Conservation (phyloP, 2,113 vertebrate species). For the Piprites chloris region DNA sequence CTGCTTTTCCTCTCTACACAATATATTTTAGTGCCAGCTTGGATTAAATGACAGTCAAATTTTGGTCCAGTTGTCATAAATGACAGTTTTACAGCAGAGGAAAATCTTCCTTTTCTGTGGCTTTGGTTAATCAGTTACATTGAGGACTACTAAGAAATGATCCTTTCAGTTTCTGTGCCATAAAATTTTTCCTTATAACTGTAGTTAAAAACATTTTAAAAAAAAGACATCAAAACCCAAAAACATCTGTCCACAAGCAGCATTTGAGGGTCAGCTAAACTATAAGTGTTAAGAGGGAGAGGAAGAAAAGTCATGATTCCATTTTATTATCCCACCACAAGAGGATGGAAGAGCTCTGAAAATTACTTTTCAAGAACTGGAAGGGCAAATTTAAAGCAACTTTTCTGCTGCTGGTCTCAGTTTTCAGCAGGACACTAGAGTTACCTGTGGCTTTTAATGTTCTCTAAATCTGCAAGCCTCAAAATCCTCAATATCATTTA, state of each 20-base stretch:
- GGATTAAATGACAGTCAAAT: neutral
- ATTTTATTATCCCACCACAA: constrained; percentile 39
- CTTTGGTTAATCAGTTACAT: neutral
- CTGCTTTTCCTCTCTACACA: neutral
- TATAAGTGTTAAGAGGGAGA: neutral
- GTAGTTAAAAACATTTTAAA: neutral
- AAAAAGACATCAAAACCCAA: neutral
- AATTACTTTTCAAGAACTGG: neutral
- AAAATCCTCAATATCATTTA: neutral
- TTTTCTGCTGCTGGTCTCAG: neutral
- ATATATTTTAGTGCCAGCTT: neutral
- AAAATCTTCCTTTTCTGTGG: neutral
- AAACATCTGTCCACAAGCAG: neutral
- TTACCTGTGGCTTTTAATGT: neutral
- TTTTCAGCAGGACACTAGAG: neutral
- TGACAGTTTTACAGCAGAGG: neutral
- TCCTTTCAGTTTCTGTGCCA: neutral
- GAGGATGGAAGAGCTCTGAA: constrained; percentile 50
- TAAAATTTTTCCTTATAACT: neutral
- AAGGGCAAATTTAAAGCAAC: neutral
- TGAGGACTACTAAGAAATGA: neutral
- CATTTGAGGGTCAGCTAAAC: neutral
- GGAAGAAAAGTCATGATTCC: neutral
- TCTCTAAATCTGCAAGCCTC: neutral
- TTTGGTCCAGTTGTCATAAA: neutral